Base-by-base conservation (phyloP, 2,888 invertebrate species). In the Synanthedon myopaeformis region DNA sequence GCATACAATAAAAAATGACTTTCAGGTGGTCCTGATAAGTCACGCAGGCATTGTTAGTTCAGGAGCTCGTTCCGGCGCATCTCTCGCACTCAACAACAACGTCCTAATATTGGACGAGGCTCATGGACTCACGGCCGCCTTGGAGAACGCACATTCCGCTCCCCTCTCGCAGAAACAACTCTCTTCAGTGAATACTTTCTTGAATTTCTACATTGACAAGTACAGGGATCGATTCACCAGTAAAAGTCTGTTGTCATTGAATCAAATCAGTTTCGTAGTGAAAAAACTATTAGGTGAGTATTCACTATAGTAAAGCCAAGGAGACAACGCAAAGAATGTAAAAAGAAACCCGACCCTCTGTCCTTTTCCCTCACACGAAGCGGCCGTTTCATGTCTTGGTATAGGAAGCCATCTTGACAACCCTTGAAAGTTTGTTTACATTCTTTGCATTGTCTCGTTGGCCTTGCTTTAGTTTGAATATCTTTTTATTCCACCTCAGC, bases 21-120 rank as follows among this genome's bases (percentile, higher is more conserved):
- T 13, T 45, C 45, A 87, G 87, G 82, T 86, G 35, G 77, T 84
- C 2, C 59, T 87, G 42, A 73, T 86, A 61, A 87, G 87, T 41
- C 86, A 87, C 45, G 85, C 87, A 0, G 86, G 85, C 3, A 76
- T 87, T 55, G 86, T 85, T 0, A 84, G 82, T 55, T 67, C 78
- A 0, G 87, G 87, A 0, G 86, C 87, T 0, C 65, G 87, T 3
- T 71, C 80, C 0, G 87, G 87, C 0, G 64, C 80, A 11, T 79
- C 80, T 0, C 64, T 91, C 0, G 82, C 88, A 55, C 66, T 91
- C 1, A 90, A 92, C 64, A 90, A 92, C 62, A 94, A 94, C 69
- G 83, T 98, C 28, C 88, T 99, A 0, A 94, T 99, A 56, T 89
- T 96, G 14, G 99, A 99, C 72, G 99, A 99, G 79, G 99, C 99